Evolutionary conservation across 2,113 vertebrate genomes (phyloP).

Genomic region (Lanius collurio): DNA sequence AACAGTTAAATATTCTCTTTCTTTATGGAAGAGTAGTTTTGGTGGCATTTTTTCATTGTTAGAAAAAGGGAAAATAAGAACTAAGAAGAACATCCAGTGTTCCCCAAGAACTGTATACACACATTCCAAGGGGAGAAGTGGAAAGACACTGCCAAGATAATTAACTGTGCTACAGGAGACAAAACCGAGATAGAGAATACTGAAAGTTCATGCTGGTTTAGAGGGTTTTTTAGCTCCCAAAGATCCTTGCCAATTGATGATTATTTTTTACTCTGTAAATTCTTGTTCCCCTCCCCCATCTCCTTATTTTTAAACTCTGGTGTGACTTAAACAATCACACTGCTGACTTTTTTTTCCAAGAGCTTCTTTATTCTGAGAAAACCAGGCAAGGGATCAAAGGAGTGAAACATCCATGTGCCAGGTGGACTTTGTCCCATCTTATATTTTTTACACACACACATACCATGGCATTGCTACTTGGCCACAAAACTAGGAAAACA

Average conservation of each 20-base stretch:
- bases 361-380: slow-evolving; percentile 47
- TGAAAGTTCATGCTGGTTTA: background rate
- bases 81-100: background rate
- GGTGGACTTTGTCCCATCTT: slow-evolving; percentile 56
- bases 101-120: background rate
- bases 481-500: slow-evolving; percentile 65
- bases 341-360: background rate
- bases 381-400: slow-evolving; percentile 54
- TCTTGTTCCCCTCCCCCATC: background rate
- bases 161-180: background rate
- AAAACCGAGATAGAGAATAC: background rate
- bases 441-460: slow-evolving; percentile 63
- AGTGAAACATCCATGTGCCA: slow-evolving; percentile 39
- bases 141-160: background rate
- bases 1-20: background rate
- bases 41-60: background rate
- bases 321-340: background rate
- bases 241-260: background rate
- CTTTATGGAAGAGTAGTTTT: background rate
- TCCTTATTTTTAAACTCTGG: slow-evolving; percentile 27
- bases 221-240: background rate
- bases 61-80: background rate
- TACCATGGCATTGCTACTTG: slow-evolving; percentile 44
- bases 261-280: background rate
- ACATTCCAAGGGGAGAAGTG: background rate